Evolutionary conservation across 2,888 invertebrate genomes (phyloP), one percentile per base, ranked within the genome.

Genomic region (Heliconius aoede): DNA sequence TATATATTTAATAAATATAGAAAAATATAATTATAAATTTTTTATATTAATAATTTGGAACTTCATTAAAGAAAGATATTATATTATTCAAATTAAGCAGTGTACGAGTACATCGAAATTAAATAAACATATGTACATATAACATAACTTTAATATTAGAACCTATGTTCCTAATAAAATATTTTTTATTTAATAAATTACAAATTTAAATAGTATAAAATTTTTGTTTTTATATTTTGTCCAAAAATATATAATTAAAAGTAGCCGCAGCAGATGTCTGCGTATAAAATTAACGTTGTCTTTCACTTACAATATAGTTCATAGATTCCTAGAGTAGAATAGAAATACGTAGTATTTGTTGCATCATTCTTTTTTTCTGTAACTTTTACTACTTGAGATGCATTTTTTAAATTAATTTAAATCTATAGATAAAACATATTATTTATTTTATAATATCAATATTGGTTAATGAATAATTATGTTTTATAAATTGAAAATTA

Each of bases 321-420:
- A 61, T 30, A 62, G 62, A 62, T 72, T 73, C 26, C 62, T 62
- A 73, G 46, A 26, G 60, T 36, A 72, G 55, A 55, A 69, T 32
- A 36, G 72, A 72, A 72, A 72, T 60, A 72, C 72, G 60, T 26
- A 26, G 60, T 60, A 60, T 60, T 60, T 72, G 26, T 72, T 72
- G 72, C 72, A 40, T 72, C 72, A 72, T 60, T 60, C 24, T 51
- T 60, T 72, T 26, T 36, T 28, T 58, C 58, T 55, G 11, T 18
- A 18, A 60, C 24, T 58, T 58, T 60, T 32, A 71, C 71, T 32
- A 58, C 36, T 18, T 40, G 58, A 18, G 5, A 26, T 32, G 11
- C 13, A 26, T 11, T 24, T 32, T 36, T 13, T 11, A 32, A n/a
- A 4, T 30, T 15, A 8, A 15, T 18, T 26, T 24, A n/a, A 55